Conservation (phyloP, 2,888 invertebrate genomes). For the Scaptomyza reducta region DNA sequence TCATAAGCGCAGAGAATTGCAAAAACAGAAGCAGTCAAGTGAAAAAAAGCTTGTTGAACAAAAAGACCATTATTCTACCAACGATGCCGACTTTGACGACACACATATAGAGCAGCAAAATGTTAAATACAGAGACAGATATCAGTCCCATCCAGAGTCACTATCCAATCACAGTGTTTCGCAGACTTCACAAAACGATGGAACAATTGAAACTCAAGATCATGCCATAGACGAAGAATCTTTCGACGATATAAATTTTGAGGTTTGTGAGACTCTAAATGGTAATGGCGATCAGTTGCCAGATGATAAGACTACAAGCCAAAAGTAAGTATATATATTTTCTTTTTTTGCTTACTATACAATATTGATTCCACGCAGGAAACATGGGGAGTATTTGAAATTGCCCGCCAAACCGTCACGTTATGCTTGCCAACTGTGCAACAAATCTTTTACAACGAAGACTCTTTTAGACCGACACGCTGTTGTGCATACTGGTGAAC, state of each 20-base stretch:
- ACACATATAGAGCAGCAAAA: too few species aligned
- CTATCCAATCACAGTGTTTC: too few species aligned
- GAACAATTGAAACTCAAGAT: background rate
- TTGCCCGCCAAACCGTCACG: background rate
- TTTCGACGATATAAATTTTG: background rate
- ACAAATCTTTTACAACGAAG: background rate
- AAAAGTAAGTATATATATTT: background rate
- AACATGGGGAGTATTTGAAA: background rate
- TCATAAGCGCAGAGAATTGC: too few species aligned
- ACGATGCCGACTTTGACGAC: too few species aligned
- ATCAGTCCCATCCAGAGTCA: background rate
- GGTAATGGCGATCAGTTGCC: background rate
- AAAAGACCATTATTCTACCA: too few species aligned
- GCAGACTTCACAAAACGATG: background rate
- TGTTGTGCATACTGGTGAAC: slow-evolving; percentile 57
- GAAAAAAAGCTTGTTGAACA: too few species aligned
- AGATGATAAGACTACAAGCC: background rate
- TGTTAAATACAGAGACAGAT: too few species aligned
- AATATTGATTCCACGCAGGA: background rate
- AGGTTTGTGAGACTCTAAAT: background rate
- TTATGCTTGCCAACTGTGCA: background rate
- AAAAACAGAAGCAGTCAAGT: too few species aligned
- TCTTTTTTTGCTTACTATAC: background rate
- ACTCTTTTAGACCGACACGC: slow-evolving; percentile 30
- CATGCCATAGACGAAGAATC: background rate